Evolutionary conservation across 2,888 invertebrate genomes (phyloP), one percentile per base, ranked within the genome.

Genomic region (Anthophora plumipes): DNA sequence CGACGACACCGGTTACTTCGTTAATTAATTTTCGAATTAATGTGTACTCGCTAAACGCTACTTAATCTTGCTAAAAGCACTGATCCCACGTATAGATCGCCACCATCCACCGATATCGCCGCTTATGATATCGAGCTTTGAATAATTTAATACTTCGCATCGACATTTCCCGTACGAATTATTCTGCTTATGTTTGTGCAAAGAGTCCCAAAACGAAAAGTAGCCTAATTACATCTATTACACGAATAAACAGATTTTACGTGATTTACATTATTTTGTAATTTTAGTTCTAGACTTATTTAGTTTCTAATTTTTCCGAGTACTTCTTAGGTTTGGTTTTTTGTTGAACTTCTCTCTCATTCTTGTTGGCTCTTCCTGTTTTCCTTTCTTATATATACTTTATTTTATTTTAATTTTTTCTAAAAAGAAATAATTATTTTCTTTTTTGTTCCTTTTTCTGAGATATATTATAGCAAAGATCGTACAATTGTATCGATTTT

Each of bases 1-100:
- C 60, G 52, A 11, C 17, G 37, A 46, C 25, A 63, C 54, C 59
- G 50, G 22, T 77, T 69, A 72, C 77, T 82, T 76, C 63, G 55
- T 82, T 82, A 82, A 82, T 82, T 82, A 82, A 82, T 82, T 82
- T 59, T 69, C 72, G 20, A 72, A 77, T 82, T 82, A 82, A 82
- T 55, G 61, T 69, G 25, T 54, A 22, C 66, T 43, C 64, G 25
- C 55, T 72, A 66, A 82, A 69, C 68, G 68, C 12, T 20, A 59
- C 50, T 72, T 82, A 82, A 82, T 82, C 57, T 76, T 50, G 50
- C 67, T 76, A 76, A 69, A 76, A 82, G 68, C 72, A 14, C n/a
- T 17, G 70, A 57, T 31, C 50, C n/a, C 48, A 11, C 46, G 11
- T 39, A 46, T 31, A 11, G 39, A 48, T 50, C 57, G 17, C 22